These are phyloP conservation scores for Telmatochromis brichardi DNA, from an alignment of 2,113 vertebrate genomes.

Conservation along the genomic window DNA sequence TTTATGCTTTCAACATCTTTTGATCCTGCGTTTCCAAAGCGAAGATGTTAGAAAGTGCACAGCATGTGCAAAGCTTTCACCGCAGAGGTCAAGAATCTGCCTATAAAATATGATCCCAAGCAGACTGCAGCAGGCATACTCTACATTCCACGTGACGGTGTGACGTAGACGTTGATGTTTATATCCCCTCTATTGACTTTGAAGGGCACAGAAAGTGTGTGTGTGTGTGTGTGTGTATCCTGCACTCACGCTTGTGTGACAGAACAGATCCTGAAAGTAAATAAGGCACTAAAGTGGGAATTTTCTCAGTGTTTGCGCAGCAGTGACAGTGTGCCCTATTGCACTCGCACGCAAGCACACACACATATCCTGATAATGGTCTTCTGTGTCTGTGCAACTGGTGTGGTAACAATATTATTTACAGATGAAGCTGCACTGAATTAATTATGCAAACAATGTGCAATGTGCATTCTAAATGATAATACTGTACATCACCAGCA, in stretches of 20 bases:
- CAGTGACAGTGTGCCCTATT: background rate
- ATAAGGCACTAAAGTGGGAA: conserved; percentile 32
- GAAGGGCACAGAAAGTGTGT: background rate
- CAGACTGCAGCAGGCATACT: background rate
- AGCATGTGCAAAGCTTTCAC: background rate
- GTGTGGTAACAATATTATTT: conserved; percentile 35
- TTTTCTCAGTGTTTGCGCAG: conserved; percentile 34
- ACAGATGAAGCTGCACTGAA: conserved; percentile 33
- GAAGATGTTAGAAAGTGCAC: background rate
- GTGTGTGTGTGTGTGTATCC: background rate
- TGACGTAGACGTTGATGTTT: conserved; percentile 12
- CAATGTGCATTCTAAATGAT: conserved; percentile 36
- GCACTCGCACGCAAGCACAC: background rate
- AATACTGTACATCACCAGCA: conserved; percentile 9
- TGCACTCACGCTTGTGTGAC: conserved; percentile 3
- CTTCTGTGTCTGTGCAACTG: background rate
- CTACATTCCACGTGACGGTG: conserved; percentile 19
- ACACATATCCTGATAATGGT: background rate
- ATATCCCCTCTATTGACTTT: conserved; percentile 6
- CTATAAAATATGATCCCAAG: background rate
- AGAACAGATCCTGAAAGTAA: conserved; percentile 31
- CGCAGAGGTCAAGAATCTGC: background rate
- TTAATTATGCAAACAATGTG: conserved; percentile 50
- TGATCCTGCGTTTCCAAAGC: background rate
- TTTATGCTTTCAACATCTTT: background rate